phyloP scores from a whole-genome alignment of 2,888 invertebrate genomes.

The Noctuana brunneofusca region DNA sequence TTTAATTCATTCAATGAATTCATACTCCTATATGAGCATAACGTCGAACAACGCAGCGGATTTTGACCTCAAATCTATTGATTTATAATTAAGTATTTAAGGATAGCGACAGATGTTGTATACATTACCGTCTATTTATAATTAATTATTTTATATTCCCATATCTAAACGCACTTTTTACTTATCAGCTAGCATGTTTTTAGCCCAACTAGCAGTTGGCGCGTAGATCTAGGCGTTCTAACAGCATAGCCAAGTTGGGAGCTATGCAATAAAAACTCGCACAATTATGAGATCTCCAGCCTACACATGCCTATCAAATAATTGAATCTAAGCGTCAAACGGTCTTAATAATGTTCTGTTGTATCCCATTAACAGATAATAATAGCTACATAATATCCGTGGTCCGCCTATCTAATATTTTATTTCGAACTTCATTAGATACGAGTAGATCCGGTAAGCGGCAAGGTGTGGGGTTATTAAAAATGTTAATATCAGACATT shows the following conservation, averaged over 20 bases:
- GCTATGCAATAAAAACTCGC: constrained; percentile 16
- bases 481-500: constrained; percentile 11
- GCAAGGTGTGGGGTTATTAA: constrained; percentile 13
- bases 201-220: background rate
- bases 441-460: too few species aligned
- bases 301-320: constrained; percentile 27
- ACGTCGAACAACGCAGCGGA: too few species aligned
- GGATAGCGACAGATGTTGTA: too few species aligned
- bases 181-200: background rate
- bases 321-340: constrained; percentile 30
- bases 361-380: constrained; percentile 30
- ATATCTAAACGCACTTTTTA: background rate
- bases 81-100: too few species aligned
- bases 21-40: too few species aligned
- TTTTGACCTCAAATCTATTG: too few species aligned
- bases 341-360: constrained; percentile 14
- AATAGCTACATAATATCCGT: constrained; percentile 17
- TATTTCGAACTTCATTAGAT: constrained; percentile 23
- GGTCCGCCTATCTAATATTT: constrained; percentile 16
- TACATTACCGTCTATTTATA: background rate
- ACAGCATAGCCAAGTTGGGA: constrained; percentile 10
- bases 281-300: constrained; percentile 23
- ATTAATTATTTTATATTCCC: background rate
- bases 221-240: background rate
- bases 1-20: too few species aligned